Evolutionary conservation across 2,797 vertebrate genomes (phyloP), one percentile per base, ranked within the genome.

Genomic region (Buceros bicornis): DNA sequence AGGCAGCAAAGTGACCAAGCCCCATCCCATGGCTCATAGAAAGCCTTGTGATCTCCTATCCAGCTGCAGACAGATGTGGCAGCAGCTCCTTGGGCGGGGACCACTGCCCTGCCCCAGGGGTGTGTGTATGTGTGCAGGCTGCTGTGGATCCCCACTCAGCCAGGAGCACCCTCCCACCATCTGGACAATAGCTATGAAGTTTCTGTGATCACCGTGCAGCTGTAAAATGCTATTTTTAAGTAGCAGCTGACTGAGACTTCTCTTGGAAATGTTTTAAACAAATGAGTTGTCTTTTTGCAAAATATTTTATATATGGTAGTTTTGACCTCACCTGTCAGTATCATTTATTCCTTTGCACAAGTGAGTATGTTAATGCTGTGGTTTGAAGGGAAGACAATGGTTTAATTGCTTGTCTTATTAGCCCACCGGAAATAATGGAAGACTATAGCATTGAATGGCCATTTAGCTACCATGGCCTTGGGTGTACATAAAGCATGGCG

Each of bases 401-500:
- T 71, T 57, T 94, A 90, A 93, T 62, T 94, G 64, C 76, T 80
- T 95, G 51, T 91, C 74, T 82, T 93, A 89, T 88, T 93, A 92
- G 45, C 43, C 79, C 67, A 24, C 53, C 81, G 51, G 82, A 97
- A 92, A 61, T 95, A 96, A 89, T 66, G 47, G 72, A 94, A 88
- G 77, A 87, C 64, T 78, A 4, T 74, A 84, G 35, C 88, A 89
- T 50, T 87, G 61, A 67, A 57, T 95, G 67, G 47, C 42, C 47
- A 54, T 94, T 96, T 96, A 94, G 61, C 80, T 95, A 47, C 57
- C 62, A 54, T 62, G 95, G 86, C 57, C 77, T 78, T 93, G 77
- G 66, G 79, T 93, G 45, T 86, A 96, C 45, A 33, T 20, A 79
- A 61, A 82, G 51, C 70, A 35, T 90, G 64, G 66, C 60, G 89